Conservation (phyloP, 2,888 invertebrate genomes). For the Drosophila anomalata region DNA sequence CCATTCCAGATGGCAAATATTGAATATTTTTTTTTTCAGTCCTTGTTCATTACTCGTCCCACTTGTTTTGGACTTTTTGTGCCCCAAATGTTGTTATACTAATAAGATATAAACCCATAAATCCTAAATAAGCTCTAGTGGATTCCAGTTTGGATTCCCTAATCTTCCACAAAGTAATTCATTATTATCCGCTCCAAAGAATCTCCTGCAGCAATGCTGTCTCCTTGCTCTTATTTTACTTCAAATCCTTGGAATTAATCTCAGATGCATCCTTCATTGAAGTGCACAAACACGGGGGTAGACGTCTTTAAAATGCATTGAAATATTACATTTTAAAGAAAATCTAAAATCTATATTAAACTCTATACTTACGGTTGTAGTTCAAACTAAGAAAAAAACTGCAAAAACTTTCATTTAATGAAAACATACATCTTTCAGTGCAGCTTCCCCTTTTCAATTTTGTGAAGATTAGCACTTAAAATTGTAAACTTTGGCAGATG, state of each 20-base stretch:
- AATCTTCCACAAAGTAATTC: background rate
- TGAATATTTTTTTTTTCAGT: slow-evolving; percentile 11
- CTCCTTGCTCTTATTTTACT: background rate
- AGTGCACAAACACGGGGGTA: background rate
- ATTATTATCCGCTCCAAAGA: background rate
- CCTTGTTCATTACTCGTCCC: background rate
- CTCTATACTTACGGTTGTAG: no score
- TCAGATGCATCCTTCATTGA: background rate
- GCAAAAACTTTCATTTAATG: background rate
- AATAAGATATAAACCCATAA: slow-evolving; percentile 47
- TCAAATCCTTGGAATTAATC: background rate
- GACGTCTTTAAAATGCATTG: background rate
- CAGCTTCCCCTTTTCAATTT: background rate
- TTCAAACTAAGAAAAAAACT: background rate
- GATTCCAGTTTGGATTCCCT: background rate
- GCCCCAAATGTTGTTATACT: slow-evolving; percentile 13
- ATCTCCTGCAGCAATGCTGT: background rate
- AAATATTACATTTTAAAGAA: no score
- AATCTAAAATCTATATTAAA: no score
- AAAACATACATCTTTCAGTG: background rate
- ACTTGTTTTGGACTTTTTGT: background rate
- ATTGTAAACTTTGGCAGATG: slow-evolving; percentile 3
- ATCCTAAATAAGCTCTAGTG: slow-evolving; percentile 35
- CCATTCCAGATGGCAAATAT: slow-evolving; percentile 27
- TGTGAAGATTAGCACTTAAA: slow-evolving; percentile 1